Evolutionary conservation across 2,113 vertebrate genomes (phyloP).

Genomic region (Plecotus auritus): DNA sequence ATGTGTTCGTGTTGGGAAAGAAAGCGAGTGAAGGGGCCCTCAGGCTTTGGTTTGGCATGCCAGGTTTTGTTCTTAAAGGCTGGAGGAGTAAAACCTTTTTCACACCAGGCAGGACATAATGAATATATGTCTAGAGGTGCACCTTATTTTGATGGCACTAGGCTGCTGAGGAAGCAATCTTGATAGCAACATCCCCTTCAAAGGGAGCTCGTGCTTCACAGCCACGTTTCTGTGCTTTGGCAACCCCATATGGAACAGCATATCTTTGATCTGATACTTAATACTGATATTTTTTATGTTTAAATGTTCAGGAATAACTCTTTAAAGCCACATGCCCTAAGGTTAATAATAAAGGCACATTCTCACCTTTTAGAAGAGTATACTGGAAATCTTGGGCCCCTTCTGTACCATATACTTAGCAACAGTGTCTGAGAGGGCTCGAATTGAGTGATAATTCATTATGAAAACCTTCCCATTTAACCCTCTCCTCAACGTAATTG

Average conservation of each 20-base stretch:
- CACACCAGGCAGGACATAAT: neutral
- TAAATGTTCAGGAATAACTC: constrained; percentile 60
- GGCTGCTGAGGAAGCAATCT: constrained; percentile 36
- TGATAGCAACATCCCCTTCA: constrained; percentile 14
- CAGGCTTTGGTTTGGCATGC: neutral
- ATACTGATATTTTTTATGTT: constrained; percentile 23
- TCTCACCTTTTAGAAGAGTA: constrained; percentile 59
- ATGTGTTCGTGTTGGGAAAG: constrained; percentile 22
- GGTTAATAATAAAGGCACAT: constrained; percentile 26
- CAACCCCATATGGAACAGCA: constrained; percentile 1
- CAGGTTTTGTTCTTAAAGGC: neutral
- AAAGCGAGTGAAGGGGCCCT: neutral
- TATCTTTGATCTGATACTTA: constrained; percentile 64
- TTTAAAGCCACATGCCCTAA: constrained; percentile 23
- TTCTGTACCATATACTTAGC: neutral
- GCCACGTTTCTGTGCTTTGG: constrained; percentile 15
- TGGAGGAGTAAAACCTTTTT: constrained; percentile 11
- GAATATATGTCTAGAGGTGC: neutral
- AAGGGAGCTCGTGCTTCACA: constrained; percentile 31
- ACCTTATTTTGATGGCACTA: constrained; percentile 32
- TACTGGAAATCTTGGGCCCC: neutral
- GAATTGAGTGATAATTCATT: neutral
- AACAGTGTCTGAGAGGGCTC: neutral
- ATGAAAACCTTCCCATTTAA: neutral
- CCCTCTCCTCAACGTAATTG: neutral